Percentiles rank a stretch among this genome's conserved stretches.
Conservation (phyloP, 2,113 vertebrate genomes). For the Boleophthalmus pectinirostris region DNA sequence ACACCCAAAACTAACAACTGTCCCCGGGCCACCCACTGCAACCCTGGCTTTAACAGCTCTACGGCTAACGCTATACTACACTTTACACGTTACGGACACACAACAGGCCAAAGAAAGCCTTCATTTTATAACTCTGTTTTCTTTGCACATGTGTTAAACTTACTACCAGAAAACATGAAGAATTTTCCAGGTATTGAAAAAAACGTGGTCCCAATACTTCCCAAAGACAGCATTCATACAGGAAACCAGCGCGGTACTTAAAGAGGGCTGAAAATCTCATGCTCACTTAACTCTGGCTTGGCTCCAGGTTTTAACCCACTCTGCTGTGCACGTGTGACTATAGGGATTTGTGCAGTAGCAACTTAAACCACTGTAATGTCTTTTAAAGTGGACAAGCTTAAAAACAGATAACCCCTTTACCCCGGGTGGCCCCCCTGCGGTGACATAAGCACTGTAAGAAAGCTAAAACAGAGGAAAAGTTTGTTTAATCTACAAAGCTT, state of each 20-base stretch:
- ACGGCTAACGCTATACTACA: slow-evolving; percentile 16
- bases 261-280: slow-evolving; percentile 47
- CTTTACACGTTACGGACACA: slow-evolving; percentile 2
- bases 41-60: slow-evolving; percentile 33
- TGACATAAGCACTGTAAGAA: slow-evolving; percentile 23
- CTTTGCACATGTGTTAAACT: slow-evolving; percentile 12
- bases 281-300: slow-evolving; percentile 47
- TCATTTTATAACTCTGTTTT: slow-evolving; percentile 23
- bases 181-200: background rate
- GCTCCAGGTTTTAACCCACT: slow-evolving; percentile 43
- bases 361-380: slow-evolving; percentile 31
- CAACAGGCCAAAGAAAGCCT: background rate
- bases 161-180: background rate
- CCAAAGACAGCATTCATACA: slow-evolving; percentile 6
- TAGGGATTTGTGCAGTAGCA: slow-evolving; percentile 49
- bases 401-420: slow-evolving; percentile 40
- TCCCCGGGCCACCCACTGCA: slow-evolving; percentile 42
- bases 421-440: slow-evolving; percentile 16
- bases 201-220: slow-evolving; percentile 7
- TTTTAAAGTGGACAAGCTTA: slow-evolving; percentile 44
- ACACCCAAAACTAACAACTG: slow-evolving; percentile 66
- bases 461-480: slow-evolving; percentile 37
- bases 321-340: slow-evolving; percentile 31
- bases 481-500: slow-evolving; percentile 57
- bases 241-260: slow-evolving; percentile 9